A percentile compares a stretch with the other conserved stretches of the same genome.
Evolutionary conservation across 2,888 invertebrate species (phyloP).

Genomic region (Andrena praecox): DNA sequence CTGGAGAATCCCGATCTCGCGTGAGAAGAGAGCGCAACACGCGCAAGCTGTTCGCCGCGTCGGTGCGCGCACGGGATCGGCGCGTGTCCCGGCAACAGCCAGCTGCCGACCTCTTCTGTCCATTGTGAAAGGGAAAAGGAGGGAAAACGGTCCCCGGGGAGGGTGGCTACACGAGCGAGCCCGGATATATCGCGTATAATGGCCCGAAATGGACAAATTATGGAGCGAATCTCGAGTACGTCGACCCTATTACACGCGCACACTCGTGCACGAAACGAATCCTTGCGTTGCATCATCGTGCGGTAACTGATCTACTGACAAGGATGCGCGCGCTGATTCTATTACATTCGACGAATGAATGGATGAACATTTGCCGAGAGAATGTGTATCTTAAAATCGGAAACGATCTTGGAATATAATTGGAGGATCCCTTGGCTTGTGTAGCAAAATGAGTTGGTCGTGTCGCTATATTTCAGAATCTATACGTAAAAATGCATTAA

Average conservation of each 20-base stretch:
- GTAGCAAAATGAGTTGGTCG: no score
- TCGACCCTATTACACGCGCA: conserved; percentile 2
- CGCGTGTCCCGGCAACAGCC: conserved; percentile 67
- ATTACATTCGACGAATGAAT: no score
- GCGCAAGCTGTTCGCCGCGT: conserved; percentile 60
- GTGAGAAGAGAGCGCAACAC: conserved; percentile 33
- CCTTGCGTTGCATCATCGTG: conserved; percentile 24
- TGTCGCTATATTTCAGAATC: no score
- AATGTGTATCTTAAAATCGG: no score
- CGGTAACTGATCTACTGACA: not conserved
- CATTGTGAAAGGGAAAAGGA: conserved; percentile 74
- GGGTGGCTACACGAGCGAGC: conserved; percentile 28
- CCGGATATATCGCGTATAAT: conserved; percentile 73
- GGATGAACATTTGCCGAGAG: no score
- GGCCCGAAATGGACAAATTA: conserved; percentile 80
- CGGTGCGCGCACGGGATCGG: conserved; percentile 13
- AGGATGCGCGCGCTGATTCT: no score
- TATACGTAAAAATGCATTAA: no score
- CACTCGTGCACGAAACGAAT: not conserved
- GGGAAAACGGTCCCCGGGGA: conserved; percentile 67
- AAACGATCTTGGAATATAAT: no score
- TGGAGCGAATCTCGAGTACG: conserved; percentile 69
- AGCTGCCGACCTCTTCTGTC: conserved; percentile 71
- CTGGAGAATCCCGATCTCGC: conserved; percentile 41
- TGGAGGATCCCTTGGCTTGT: no score